A percentile compares a stretch with the other conserved stretches of the same genome.
These are phyloP conservation scores for Labrus mixtus DNA, from an alignment of 2,113 vertebrate genomes.

Conservation along the genomic window DNA sequence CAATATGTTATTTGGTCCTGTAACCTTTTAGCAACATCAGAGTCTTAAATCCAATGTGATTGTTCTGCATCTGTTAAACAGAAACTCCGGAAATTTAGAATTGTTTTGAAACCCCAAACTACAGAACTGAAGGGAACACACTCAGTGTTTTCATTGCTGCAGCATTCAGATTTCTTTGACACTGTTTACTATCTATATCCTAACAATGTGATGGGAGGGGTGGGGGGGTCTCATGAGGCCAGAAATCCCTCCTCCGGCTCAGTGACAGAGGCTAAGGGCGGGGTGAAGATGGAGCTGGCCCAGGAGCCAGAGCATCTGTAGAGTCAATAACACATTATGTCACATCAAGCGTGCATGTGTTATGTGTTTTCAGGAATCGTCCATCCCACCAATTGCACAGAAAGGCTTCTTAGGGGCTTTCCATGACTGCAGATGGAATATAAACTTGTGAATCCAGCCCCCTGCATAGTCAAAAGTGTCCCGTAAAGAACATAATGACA, in stretches of 20 bases:
- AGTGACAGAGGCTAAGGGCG: conserved; percentile 42
- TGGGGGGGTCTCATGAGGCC: conserved; percentile 43
- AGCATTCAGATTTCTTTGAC: neutral
- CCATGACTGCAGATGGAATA: conserved; percentile 1
- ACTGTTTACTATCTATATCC: neutral
- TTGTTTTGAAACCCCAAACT: no score
- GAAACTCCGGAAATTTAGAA: neutral
- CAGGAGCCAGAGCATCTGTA: conserved; percentile 58
- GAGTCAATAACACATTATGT: conserved; percentile 68
- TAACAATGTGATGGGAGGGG: conserved; percentile 28
- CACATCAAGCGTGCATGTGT: conserved; percentile 36
- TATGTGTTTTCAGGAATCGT: conserved; percentile 27
- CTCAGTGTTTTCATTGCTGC: neutral
- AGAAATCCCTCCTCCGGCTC: conserved; percentile 26
- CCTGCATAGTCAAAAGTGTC: conserved; percentile 1
- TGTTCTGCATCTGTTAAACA: neutral
- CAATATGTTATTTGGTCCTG: neutral
- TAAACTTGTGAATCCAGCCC: neutral
- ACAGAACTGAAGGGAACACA: no score
- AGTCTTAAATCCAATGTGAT: neutral
- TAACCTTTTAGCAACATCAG: neutral
- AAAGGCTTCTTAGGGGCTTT: conserved; percentile 26
- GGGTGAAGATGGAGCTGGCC: conserved; percentile 70
- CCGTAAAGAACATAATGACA: neutral
- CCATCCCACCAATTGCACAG: conserved; percentile 28